Base-by-base conservation (phyloP, 1,140 invertebrate genomes). In the Neotoxoptera formosana region DNA sequence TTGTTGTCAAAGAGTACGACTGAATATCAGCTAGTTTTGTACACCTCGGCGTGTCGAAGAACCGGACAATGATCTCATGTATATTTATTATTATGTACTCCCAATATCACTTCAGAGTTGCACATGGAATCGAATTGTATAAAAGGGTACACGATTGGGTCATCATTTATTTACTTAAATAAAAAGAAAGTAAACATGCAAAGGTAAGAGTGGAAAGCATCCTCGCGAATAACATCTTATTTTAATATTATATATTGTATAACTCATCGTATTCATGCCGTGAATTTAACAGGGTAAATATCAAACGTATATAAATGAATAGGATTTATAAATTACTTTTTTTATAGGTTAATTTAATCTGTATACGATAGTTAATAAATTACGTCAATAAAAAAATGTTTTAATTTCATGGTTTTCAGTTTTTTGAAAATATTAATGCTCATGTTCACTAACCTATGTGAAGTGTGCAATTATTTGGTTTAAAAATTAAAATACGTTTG, bases 101-200 rank as follows among this genome's bases (percentile, higher is more conserved):
- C n/a, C 25, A 53, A 47, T 47, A 86, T 45, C 47, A 34, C 20
- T 23, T 53, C 30, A 34, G 23, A 9, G n/a, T 36, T 23, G n/a
- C 23, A 23, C 21, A 23, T 30, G 7, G 51, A 89, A 56, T 48
- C 11, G 86, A 48, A 87, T 87, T n/a, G 11, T 20, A n/a, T 87
- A 87, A 20, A 87, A 48, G 6, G 30, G 36, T 84, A 30, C 83
- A 45, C 9, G 83, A 30, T 88, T 48, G 47, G 30, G n/a, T 48
- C n/a, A 88, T 88, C 20, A 88, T 88, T 88, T 88, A 88, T 88
- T 88, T 36, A 87, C 45, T 48, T 20, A n/a, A 45, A 48, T 30
- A 47, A 87, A 87, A 87, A 89, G 30, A 88, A 88, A 88, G 4
- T 14, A 9, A n/a, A 89, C 7, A 34, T 36, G 34, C 36, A 34